These are phyloP conservation scores for Caenorhabditis uteleia DNA, from an alignment of 2,888 invertebrate genomes.

Conservation along the genomic window DNA sequence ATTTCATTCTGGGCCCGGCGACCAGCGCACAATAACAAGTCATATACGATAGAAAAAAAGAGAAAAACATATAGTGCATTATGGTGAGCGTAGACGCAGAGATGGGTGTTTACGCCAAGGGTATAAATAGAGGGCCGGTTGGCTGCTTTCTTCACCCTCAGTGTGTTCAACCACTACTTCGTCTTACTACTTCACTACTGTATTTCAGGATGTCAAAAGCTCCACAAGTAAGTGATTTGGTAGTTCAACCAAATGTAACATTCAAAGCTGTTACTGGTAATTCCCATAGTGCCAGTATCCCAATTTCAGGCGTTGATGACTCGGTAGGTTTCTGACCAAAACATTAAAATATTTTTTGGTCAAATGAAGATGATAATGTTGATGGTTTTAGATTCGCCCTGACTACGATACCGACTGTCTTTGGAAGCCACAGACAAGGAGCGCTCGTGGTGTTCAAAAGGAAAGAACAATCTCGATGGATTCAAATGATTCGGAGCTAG, in stretches of 20 bases:
- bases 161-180: conserved; percentile 3
- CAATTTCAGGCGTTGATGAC: conserved; percentile 26
- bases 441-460: conserved; percentile 21
- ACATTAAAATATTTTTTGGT: neutral
- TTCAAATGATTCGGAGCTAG: conserved; percentile 44
- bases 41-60: conserved; percentile 24
- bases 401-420: conserved; percentile 56
- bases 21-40: conserved; percentile 24
- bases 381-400: conserved; percentile 48
- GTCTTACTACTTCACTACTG: neutral
- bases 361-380: neutral
- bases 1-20: no score
- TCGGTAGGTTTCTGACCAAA: conserved; percentile 17
- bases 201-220: conserved; percentile 57
- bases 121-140: conserved; percentile 29
- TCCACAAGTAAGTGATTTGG: conserved; percentile 58
- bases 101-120: conserved; percentile 16
- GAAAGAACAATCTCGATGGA: conserved; percentile 49
- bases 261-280: conserved; percentile 43
- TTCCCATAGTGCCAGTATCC: conserved; percentile 26
- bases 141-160: conserved; percentile 18
- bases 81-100: conserved; percentile 15
- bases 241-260: conserved; percentile 44
- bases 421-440: conserved; percentile 47
- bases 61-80: conserved; percentile 5